Conservation (phyloP, 2,888 invertebrate genomes). For the Cephus runcator region DNA sequence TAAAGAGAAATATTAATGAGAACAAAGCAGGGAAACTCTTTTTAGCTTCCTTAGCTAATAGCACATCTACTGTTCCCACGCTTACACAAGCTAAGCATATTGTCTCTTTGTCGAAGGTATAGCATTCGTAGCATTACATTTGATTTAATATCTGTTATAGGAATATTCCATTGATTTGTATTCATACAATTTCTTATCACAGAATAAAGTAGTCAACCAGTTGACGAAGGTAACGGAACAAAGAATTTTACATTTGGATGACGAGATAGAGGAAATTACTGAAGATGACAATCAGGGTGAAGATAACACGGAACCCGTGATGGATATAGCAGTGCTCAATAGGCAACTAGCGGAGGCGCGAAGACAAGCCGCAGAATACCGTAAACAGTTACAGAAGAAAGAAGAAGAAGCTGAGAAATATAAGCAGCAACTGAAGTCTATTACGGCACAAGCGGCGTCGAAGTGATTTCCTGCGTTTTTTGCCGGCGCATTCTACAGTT, state of each 20-base stretch:
- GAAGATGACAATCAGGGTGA: slow-evolving; percentile 60
- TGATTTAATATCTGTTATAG: slow-evolving; percentile 2
- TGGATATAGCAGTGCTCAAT: slow-evolving; percentile 58
- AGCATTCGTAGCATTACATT: slow-evolving; percentile 9
- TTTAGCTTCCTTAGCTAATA: slow-evolving; percentile 51
- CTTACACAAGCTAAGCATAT: slow-evolving; percentile 48
- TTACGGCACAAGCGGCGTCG: slow-evolving; percentile 41
- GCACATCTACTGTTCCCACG: slow-evolving; percentile 42
- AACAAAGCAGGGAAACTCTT: slow-evolving; percentile 54
- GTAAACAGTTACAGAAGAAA: slow-evolving; percentile 59
- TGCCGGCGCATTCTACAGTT: not conserved
- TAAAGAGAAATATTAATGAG: slow-evolving; percentile 52
- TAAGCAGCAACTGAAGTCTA: slow-evolving; percentile 61
- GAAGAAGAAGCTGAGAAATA: slow-evolving; percentile 64
- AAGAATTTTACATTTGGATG: slow-evolving; percentile 55
- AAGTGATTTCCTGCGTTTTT: slow-evolving; percentile 26
- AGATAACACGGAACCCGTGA: slow-evolving; percentile 50
- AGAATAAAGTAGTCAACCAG: slow-evolving; percentile 46
- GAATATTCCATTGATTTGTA: not conserved
- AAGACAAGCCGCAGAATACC: slow-evolving; percentile 60
- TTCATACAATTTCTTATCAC: slow-evolving; percentile 18
- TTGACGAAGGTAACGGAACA: slow-evolving; percentile 43
- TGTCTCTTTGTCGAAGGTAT: slow-evolving; percentile 42
- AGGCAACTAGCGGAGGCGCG: slow-evolving; percentile 60
- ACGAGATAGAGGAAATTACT: slow-evolving; percentile 58